These are phyloP conservation scores for Avahi laniger DNA, from an alignment of 2,797 vertebrate genomes.

Conservation along the genomic window DNA sequence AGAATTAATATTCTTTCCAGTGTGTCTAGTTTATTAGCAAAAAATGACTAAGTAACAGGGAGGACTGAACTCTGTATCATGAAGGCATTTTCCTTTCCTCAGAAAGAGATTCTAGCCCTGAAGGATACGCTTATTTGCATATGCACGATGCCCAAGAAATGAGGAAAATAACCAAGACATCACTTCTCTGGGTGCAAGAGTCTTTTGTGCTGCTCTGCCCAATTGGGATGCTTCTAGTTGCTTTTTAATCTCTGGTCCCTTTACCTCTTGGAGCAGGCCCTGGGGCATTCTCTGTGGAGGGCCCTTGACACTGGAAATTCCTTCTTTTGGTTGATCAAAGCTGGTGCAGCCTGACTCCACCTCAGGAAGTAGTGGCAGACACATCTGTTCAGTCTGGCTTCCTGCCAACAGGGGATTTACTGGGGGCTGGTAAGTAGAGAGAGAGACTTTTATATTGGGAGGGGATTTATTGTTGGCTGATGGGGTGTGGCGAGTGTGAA, in stretches of 20 bases:
- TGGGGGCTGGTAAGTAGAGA: slow-evolving; percentile 53
- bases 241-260: slow-evolving; percentile 58
- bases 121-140: slow-evolving; percentile 5
- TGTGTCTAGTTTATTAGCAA: neutral
- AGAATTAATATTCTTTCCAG: neutral
- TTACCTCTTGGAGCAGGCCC: slow-evolving; percentile 53
- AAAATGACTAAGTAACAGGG: neutral
- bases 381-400: slow-evolving; percentile 79
- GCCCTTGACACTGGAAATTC: slow-evolving; percentile 73
- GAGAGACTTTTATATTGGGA: slow-evolving; percentile 76
- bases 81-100: slow-evolving; percentile 22
- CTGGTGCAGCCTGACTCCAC: slow-evolving; percentile 69
- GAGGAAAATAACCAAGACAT: slow-evolving; percentile 1
- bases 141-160: neutral
- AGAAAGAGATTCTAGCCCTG: neutral
- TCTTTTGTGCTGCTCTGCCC: slow-evolving; percentile 45
- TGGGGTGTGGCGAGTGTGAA: slow-evolving; percentile 75
- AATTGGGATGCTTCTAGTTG: slow-evolving; percentile 48
- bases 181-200: neutral
- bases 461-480: slow-evolving; percentile 79
- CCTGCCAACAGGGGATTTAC: slow-evolving; percentile 77
- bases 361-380: slow-evolving; percentile 77
- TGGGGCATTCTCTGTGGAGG: slow-evolving; percentile 51
- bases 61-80: neutral
- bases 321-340: slow-evolving; percentile 80